Evolutionary conservation across 2,113 vertebrate genomes (phyloP), one percentile per base, ranked within the genome.

Genomic region (Burhinus oedicnemus): DNA sequence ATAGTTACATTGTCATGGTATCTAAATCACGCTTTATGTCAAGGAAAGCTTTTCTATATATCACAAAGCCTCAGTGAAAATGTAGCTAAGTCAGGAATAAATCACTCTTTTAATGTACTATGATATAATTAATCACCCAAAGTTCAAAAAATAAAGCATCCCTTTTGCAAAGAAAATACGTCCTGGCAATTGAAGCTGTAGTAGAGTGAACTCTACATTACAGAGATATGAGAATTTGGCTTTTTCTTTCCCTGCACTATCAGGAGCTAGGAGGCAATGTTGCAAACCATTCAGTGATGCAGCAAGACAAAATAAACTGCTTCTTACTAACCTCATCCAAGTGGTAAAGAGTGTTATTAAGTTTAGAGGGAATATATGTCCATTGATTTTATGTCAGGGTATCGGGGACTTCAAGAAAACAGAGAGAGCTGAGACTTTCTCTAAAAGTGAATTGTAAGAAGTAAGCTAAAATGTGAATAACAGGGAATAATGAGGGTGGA

Each of bases 61-160:
- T 96, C 91, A 93, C 66, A 89, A 79, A 91, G 49, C 34, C 42
- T 89, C 55, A 30, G 9, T 88, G 85, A 97, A 95, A 96, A 95
- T 32, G 54, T 30, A 96, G 62, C 55, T 96, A 93, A 76, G 68
- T 95, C 88, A 70, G 58, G 58, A 80, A 55, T 76, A 97, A 93
- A 66, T 18, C 30, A 72, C 51, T 70, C 38, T 79, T 49, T 93
- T 95, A 92, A 96, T 71, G 61, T 29, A 82, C 54, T 93, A 77
- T 55, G 49, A 72, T 87, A 77, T 76, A 96, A 97, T 94, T 97
- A 97, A 97, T 95, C 92, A 97, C 45, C 10, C 32, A 44, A 72
- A 92, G 34, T 89, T 93, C 30, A 64, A 66, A 82, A 94, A 83
- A 78, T 77, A 90, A 15, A 87, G 42, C 2, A 2, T 64, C 61